Base-by-base conservation (phyloP, 2,797 vertebrate genomes). In the Neoniphon sammara region DNA sequence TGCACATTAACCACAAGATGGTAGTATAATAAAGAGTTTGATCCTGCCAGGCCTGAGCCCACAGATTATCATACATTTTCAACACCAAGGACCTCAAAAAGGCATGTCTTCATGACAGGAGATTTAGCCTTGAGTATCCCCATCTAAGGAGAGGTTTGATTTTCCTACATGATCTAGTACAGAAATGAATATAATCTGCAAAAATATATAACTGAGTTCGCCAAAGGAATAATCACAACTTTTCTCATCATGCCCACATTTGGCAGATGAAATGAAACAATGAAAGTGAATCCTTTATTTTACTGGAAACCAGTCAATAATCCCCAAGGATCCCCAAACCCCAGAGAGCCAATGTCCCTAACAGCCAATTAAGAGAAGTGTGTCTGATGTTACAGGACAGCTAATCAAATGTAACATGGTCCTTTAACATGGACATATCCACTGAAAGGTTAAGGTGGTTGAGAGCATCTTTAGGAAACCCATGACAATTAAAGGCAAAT, bases 1-100 rank as follows among this genome's bases (percentile, higher is more conserved):
- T 68, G 23, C 5, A 18, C 61, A 2, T 73, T 75, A 36, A 27
- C 73, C 84, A 85, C 52, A 73, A 78, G 77, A 63, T 81, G 73
- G 70, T 44, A 47, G 56, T 62, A 53, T 59, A 67, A 61, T 67
- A 75, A 74, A 82, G 50, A 68, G 3, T 56, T 23, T 20, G 12
- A 17, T 55, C 2, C 27, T 60, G 8, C n/a, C 3, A 12, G 4
- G 60, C 21, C 27, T 54, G 7, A 34, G 34, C 34, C 7, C 27
- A 18, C 47, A 53, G 5, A 4, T 44, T 2, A 0, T 56, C 18
- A 30, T 1, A 75, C 7, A 59, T 49, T 42, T 62, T 47, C 6
- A 52, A 55, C n/a, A 56, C 6, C 10, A 23, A 23, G 2, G 1
- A n/a, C 4, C 53, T 11, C 53, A 11, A 14, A 46, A 47, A 47